Evolutionary conservation across 2,797 vertebrate species (phyloP), one percentile per base, ranked within the genome.

Genomic region (Pygocentrus nattereri): DNA sequence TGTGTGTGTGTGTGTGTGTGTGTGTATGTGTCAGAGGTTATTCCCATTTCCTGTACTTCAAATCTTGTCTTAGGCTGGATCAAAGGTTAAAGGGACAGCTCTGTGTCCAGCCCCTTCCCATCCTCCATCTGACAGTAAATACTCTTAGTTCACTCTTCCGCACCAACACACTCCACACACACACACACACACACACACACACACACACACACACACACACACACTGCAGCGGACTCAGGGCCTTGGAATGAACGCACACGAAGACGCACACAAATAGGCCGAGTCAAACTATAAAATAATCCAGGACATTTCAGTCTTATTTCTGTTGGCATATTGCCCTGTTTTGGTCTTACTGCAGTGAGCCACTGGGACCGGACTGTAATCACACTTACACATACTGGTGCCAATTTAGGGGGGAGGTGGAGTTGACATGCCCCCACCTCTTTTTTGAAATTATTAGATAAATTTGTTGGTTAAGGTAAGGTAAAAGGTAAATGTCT

Each of bases 81-180:
- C 85, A 85, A 72, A 90, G 90, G 91, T 92, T 91, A 92, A 91
- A 92, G 86, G 84, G 86, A 91, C 86, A 82, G 84, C 83, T 38
- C 41, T 68, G 76, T 85, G 59, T 79, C 70, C 67, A 81, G 58
- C 54, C 76, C 81, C 81, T 76, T 76, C 78, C 82, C 81, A 84
- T 79, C 81, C 70, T 83, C 74, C 78, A 79, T 82, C 76, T 83
- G 64, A 82, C 76, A 86, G 76, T 82, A 86, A 86, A 85, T 70
- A 83, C 59, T 73, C 71, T 77, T 54, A 86, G 86, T 41, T 75
- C 83, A 81, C 83, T 84, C 76, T 85, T 82, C 62, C 73, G 79
- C 77, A 84, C 85, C 75, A 83, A 58, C 83, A 83, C 81, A 56
- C 50, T 49, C 68, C 54, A 74, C 61, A 79, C 78, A 74, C 62